A percentile compares a stretch with the other conserved stretches of the same genome.
Conservation (phyloP, 2,888 invertebrate genomes). For the Carcina quercana region DNA sequence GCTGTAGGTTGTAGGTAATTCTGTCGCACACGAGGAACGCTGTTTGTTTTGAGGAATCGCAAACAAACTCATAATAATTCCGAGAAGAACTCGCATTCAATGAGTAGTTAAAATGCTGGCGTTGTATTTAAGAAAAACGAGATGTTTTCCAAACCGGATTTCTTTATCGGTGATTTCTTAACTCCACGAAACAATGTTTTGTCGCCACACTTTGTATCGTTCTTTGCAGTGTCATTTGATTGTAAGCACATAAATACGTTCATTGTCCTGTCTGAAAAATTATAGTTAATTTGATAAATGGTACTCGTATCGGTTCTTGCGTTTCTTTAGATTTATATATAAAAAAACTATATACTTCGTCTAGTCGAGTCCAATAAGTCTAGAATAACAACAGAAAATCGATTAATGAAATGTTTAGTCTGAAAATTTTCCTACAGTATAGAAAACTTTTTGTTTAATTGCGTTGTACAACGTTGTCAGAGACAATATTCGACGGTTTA, state of each 20-base stretch:
- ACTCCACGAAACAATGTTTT: neutral
- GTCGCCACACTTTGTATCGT: too few relatives aligned
- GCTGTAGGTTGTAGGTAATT: constrained; percentile 46
- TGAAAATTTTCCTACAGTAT: too few relatives aligned
- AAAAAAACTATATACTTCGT: too few relatives aligned
- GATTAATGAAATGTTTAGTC: too few relatives aligned
- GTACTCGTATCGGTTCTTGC: too few relatives aligned
- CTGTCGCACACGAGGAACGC: constrained; percentile 52
- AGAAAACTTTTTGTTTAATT: constrained; percentile 16
- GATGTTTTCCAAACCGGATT: neutral
- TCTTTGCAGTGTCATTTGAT: too few relatives aligned
- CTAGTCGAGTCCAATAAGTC: too few relatives aligned
- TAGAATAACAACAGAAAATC: too few relatives aligned
- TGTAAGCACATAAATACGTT: too few relatives aligned
- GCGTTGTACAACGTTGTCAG: constrained; percentile 40
- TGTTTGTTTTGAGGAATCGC: constrained; percentile 65
- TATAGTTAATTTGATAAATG: too few relatives aligned
- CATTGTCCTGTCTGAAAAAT: too few relatives aligned
- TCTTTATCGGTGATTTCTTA: neutral
- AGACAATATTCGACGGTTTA: constrained; percentile 67
- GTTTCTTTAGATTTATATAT: too few relatives aligned
- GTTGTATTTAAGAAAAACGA: constrained; percentile 23
- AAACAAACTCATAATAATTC: constrained; percentile 61
- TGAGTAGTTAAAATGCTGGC: constrained; percentile 39
- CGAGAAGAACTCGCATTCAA: constrained; percentile 43